Evolutionary conservation across 1,140 invertebrate species (phyloP), one percentile per base, ranked within the genome.

Genomic region (Thaumetopoea pityocampa): DNA sequence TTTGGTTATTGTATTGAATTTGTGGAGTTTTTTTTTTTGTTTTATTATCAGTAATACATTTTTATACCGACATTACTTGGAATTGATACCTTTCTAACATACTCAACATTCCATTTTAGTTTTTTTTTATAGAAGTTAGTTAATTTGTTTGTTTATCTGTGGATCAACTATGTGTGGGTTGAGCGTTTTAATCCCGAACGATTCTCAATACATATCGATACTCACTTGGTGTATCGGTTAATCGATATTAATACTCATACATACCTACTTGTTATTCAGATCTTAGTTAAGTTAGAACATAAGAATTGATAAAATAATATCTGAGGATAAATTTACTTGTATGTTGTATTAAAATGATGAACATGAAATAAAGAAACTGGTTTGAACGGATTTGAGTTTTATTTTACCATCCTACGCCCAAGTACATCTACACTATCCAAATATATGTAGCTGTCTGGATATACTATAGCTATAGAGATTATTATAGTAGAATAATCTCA

Each of bases 301-400:
- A 83, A 83, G 79, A 71, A 83, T 81, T 74, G 72, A 83, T 83
- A 76, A 55, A 74, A 79, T 78, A 79, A 77, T 79, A 81, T 79
- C 72, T 73, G 79, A 83, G 71, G 77, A 84, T 81, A 81, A 79
- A 67, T 84, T 84, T 84, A 84, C 77, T 80, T 81, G 79, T 83
- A 83, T 81, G 79, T 83, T 83, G 79, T 83, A 83, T 81, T 79
- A 76, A 81, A 83, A 81, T 66, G 67, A 78, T 72, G 78, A 76
- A 83, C 74, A 81, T 63, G 71, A 78, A 83, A 83, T 83, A 83
- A 83, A 80, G 66, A 77, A 81, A 79, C 72, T 81, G 79, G 74
- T 83, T 83, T 81, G 77, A 83, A 65, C 49, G 63, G 51, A 55
- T 38, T 51, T n/a, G 67, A 29, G 35, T 81, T 83, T 79, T 57